phyloP scores from a whole-genome alignment of 2,797 vertebrate species.

The Microhierax caerulescens region DNA sequence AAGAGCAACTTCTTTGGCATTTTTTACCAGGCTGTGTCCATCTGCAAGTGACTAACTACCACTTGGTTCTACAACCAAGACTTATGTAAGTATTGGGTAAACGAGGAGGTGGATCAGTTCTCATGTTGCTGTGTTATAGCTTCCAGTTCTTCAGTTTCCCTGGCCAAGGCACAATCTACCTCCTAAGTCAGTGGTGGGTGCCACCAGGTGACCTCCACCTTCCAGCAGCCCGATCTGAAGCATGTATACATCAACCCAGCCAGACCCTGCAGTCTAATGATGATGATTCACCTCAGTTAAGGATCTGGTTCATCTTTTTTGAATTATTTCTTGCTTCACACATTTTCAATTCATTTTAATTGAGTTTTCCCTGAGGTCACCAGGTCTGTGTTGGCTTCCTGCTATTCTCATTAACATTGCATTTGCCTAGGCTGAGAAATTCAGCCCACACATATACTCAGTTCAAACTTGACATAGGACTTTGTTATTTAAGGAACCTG shows the following conservation, averaged over 20 bases:
- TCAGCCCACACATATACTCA: neutral
- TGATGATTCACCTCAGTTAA: neutral
- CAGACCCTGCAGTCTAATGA: neutral
- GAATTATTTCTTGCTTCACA: neutral
- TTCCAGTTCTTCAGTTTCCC: neutral
- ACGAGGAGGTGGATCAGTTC: neutral
- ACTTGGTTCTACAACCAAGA: neutral
- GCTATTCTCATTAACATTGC: neutral
- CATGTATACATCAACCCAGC: neutral
- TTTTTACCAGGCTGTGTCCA: neutral
- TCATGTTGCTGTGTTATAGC: neutral
- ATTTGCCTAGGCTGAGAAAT: neutral
- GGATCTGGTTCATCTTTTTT: neutral
- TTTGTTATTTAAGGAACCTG: neutral
- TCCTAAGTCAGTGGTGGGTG: neutral
- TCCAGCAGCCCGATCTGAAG: neutral
- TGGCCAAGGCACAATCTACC: neutral
- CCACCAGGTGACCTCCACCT: neutral
- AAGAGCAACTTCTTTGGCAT: neutral
- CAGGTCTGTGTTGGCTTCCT: neutral
- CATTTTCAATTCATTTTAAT: neutral
- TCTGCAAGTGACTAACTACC: neutral
- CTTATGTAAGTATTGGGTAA: neutral
- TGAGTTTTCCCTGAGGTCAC: neutral
- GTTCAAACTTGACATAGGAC: neutral